A percentile compares a stretch with the other conserved stretches of the same genome.
These are phyloP conservation scores for Serranus cabrilla DNA, from an alignment of 2,797 vertebrate genomes.

Conservation along the genomic window DNA sequence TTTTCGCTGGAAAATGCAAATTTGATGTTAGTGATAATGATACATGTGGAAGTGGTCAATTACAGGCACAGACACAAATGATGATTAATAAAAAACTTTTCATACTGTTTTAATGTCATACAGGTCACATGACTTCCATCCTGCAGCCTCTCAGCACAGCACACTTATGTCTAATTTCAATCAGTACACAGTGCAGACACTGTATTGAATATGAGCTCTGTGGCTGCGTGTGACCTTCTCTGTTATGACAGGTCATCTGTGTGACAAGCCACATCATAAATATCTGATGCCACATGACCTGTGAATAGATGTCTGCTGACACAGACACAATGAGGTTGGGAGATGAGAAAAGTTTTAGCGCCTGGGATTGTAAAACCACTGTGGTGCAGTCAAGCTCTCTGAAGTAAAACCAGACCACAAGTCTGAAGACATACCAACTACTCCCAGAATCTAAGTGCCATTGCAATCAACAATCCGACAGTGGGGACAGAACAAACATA, in stretches of 20 bases:
- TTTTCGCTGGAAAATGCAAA: no score
- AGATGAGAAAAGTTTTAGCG: conserved; percentile 41
- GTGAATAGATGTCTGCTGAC: conserved; percentile 42
- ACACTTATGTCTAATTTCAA: conserved; percentile 25
- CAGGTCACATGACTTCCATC: conserved; percentile 4
- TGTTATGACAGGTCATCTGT: conserved; percentile 44
- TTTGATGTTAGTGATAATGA: no score
- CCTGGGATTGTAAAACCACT: conserved; percentile 25
- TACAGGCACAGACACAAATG: no score
- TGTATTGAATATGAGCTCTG: conserved; percentile 22
- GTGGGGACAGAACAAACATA: background rate
- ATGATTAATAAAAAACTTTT: no score
- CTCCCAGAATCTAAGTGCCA: background rate
- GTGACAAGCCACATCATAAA: conserved; percentile 41
- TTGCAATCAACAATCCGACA: background rate
- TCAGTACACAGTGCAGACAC: conserved; percentile 19
- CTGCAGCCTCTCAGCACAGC: background rate
- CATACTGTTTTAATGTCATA: no score
- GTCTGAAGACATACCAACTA: background rate
- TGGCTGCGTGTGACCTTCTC: conserved; percentile 22
- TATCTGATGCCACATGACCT: conserved; percentile 39
- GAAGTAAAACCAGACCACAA: conserved; percentile 1
- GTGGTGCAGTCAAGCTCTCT: conserved; percentile 3
- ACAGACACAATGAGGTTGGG: conserved; percentile 26
- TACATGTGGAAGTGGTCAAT: no score